Evolutionary conservation across 2,888 invertebrate species (phyloP).

Genomic region (Tanytarsus gracilentus): DNA sequence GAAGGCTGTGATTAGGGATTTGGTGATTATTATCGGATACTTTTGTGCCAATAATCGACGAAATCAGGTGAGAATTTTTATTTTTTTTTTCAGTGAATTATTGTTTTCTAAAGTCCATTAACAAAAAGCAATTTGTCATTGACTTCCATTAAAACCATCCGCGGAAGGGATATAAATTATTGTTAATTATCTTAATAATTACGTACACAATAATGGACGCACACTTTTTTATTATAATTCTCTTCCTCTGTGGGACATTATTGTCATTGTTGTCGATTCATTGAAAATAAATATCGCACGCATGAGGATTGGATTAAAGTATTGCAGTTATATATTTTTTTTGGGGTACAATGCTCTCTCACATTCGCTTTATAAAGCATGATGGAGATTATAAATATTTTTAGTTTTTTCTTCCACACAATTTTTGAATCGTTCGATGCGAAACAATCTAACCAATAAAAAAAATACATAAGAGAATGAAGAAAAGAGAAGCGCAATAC

Average conservation of each 20-base stretch:
- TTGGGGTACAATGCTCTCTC: too few relatives aligned
- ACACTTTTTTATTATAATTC: too few relatives aligned
- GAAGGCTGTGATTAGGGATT: slow-evolving; percentile 41
- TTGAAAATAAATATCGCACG: background rate
- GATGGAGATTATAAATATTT: too few relatives aligned
- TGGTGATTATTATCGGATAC: slow-evolving; percentile 43
- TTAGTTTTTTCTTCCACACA: too few relatives aligned
- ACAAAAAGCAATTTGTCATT: background rate
- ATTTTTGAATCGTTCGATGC: too few relatives aligned
- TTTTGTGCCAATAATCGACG: slow-evolving; percentile 41
- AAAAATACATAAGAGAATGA: background rate
- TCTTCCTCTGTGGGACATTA: too few relatives aligned
- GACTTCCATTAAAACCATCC: background rate
- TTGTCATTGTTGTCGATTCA: slow-evolving; percentile 10
- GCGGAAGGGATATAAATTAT: background rate
- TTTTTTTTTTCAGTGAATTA: background rate
- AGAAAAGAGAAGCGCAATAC: background rate
- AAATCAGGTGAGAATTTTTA: slow-evolving; percentile 37
- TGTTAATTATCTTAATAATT: background rate
- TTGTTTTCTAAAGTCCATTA: background rate
- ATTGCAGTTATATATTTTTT: too few relatives aligned
- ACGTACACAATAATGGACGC: too few relatives aligned
- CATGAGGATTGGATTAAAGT: background rate
- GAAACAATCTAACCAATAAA: too few relatives aligned
- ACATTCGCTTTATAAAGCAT: too few relatives aligned